Percentiles rank a stretch among this genome's conserved stretches.
phyloP scores from a whole-genome alignment of 2,888 invertebrate species.

The Thymelicus sylvestris region DNA sequence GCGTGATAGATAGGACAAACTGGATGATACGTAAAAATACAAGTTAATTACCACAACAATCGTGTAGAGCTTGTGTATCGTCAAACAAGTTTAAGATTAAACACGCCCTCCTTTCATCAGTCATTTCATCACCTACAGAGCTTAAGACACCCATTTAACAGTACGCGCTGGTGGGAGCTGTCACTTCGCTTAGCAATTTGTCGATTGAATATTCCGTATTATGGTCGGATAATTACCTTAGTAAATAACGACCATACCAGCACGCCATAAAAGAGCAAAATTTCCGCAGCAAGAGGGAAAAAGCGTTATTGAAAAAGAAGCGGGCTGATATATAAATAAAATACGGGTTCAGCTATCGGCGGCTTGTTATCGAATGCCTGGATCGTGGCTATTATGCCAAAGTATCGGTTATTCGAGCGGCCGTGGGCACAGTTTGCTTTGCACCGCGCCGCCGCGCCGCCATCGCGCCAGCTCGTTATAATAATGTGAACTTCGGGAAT shows the following conservation, averaged over 20 bases:
- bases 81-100: constrained; percentile 31
- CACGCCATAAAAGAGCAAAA: constrained; percentile 80
- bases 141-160: constrained; percentile 36
- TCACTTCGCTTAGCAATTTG: constrained; percentile 69
- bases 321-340: constrained; percentile 84
- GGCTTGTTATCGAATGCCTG: constrained; percentile 84
- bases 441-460: constrained; percentile 69
- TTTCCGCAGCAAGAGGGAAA: constrained; percentile 76
- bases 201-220: constrained; percentile 71
- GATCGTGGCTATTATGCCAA: constrained; percentile 79
- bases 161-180: constrained; percentile 55
- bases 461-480: constrained; percentile 82
- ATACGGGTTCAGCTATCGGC: constrained; percentile 85
- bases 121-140: constrained; percentile 33
- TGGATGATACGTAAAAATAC: constrained; percentile 20
- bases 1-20: constrained; percentile 6
- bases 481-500: constrained; percentile 84
- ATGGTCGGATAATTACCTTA: constrained; percentile 75
- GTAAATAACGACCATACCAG: constrained; percentile 78
- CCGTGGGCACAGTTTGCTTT: constrained; percentile 82
- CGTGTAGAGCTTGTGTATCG: constrained; percentile 16
- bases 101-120: constrained; percentile 33
- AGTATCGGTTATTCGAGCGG: constrained; percentile 78
- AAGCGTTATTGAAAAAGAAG: constrained; percentile 84
- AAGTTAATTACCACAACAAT: constrained; percentile 31